Evolutionary conservation across 53 echinoderm and acorn worm species (phyloP), one percentile per base, ranked within the genome.

Genomic region (Glandiceps talaboti): DNA sequence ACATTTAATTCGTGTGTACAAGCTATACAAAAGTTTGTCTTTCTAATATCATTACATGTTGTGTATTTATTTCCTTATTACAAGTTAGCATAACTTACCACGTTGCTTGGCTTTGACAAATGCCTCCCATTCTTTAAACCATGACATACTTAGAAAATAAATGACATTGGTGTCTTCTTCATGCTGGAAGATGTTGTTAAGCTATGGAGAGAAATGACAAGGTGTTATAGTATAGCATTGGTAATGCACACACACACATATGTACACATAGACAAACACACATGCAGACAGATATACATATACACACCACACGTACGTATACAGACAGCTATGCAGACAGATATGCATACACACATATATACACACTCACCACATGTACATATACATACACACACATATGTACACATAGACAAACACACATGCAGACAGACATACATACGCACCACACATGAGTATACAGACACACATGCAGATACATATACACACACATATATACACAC

Each of bases 71-170:
- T n/a, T n/a, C n/a, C n/a, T n/a, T n/a, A n/a, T n/a, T n/a, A n/a
- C n/a, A n/a, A n/a, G n/a, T n/a, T n/a, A n/a, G n/a, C n/a, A n/a
- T n/a, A n/a, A 73, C 81, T 83, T 28, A 94, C 92, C 92, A 74
- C 79, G 85, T 79, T 90, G 88, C 30, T 96, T 96, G 29, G 96
- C 92, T 76, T 96, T 92, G 81, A 96, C 90, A 77, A 92, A 96
- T 76, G 83, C 87, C 75, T 96, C 96, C 96, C 96, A 96, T 28
- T 85, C 81, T 73, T 92, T 92, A 86, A 96, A 96, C 96, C 96
- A 96, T 10, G 92, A 86, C 79, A 96, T 86, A 73, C 96, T 96
- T 86, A 95, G 90, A 86, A 88, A 96, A 83, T 90, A 96, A 29
- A 96, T 85, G 33, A 85, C 84, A 25, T 86, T 84, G 0, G 90